Base-by-base conservation (phyloP, 2,113 vertebrate species). In the Mionectes macconnelli region DNA sequence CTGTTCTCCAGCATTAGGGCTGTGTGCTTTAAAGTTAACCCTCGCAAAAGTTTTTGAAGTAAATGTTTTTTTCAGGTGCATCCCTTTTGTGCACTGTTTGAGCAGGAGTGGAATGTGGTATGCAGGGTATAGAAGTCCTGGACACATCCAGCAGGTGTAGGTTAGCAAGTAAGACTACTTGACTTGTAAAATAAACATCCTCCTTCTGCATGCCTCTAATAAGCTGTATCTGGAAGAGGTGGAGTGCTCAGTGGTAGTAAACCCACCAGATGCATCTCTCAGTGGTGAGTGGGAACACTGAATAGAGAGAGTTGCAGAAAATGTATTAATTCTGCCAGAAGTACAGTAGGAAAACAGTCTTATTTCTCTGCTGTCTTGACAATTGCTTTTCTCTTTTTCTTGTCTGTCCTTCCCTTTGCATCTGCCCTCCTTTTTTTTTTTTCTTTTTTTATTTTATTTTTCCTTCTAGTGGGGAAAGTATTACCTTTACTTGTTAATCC, bases 401-500 rank as follows among this genome's bases (percentile, higher is more conserved):
- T 93, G 87, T 95, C 79, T 89, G 84, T 96, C 87, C 84, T 89
- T 97, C 96, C 96, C 95, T 96, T 97, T 97, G 92, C 94, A 89
- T 96, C 92, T 93, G 95, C 93, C 94, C 96, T 96, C 95, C 37
- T 89, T 97, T 94, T 96, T 82, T 93, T 82, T 92, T 15, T 82
- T 93, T 82, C 90, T 21, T 82, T 80, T 79, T 47, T 96, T 96
- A 60, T 89, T 92, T 93, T 97, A 87, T 95, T 95, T 89, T 91
- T 82, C 95, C 94, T 98, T 97, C 95, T 97, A 96, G 96, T 70
- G 91, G 91, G 96, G 96, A 94, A 94, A 92, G n/a, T 97, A 91
- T 97, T 97, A 94, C 97, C 96, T 98, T 98, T 98, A 98, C 98
- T 98, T 99, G 97, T 98, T 98, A 98, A 98, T 98, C 97, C 97